These are phyloP conservation scores for Thaleichthys pacificus DNA, from an alignment of 2,797 vertebrate genomes.

Conservation along the genomic window DNA sequence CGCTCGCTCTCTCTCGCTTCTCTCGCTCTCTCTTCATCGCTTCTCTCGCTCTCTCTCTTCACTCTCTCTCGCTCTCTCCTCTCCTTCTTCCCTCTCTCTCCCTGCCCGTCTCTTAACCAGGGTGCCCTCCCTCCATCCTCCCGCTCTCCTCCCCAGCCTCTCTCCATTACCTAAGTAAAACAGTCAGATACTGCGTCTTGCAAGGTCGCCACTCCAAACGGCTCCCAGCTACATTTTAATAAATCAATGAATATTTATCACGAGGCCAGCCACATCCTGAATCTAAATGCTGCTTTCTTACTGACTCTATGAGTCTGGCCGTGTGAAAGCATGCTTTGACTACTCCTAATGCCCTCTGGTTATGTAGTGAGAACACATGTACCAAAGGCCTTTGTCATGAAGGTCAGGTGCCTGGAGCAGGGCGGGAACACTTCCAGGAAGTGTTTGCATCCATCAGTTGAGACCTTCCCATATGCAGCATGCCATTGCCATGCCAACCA, in stretches of 20 bases:
- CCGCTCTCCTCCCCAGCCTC: neutral
- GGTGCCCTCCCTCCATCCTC: slow-evolving; percentile 24
- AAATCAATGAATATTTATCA: slow-evolving; percentile 82
- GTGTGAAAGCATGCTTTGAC: slow-evolving; percentile 9
- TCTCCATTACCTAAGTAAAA: slow-evolving; percentile 57
- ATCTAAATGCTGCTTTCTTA: slow-evolving; percentile 61
- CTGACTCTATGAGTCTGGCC: slow-evolving; percentile 35
- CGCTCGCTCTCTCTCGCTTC: neutral
- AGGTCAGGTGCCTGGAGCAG: neutral
- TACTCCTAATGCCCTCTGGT: slow-evolving; percentile 41
- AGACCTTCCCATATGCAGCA: slow-evolving; percentile 39
- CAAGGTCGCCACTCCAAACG: slow-evolving; percentile 73
- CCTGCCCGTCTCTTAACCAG: slow-evolving; percentile 31
- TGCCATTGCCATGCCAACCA: slow-evolving; percentile 7
- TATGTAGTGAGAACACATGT: slow-evolving; percentile 6
- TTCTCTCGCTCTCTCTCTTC: neutral
- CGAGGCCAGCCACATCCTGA: slow-evolving; percentile 53
- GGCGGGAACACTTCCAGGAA: neutral
- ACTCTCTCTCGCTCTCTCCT: too few species aligned
- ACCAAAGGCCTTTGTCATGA: neutral
- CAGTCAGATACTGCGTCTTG: slow-evolving; percentile 44
- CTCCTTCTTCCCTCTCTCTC: slow-evolving; percentile 10
- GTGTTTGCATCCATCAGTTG: neutral
- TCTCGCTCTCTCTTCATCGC: too few species aligned
- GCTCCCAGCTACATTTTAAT: slow-evolving; percentile 74